Evolutionary conservation across 2,113 vertebrate genomes (phyloP).

Genomic region (Tychaedon coryphoeus): DNA sequence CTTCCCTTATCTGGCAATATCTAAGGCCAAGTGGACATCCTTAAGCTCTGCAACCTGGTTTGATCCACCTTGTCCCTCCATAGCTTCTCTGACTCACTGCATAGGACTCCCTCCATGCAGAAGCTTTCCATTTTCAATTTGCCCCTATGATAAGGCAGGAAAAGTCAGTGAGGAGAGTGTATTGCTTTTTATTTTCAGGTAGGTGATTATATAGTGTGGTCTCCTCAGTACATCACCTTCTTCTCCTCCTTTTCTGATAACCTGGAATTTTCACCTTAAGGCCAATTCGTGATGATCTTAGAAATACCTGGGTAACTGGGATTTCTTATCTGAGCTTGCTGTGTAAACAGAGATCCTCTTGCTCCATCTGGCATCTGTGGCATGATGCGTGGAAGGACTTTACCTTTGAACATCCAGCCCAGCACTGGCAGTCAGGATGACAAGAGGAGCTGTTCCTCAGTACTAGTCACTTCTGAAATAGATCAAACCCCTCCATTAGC

Average conservation of each 20-base stretch:
- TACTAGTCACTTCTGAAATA: neutral
- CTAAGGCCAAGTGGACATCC: neutral
- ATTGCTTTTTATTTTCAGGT: neutral
- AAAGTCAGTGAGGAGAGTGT: neutral
- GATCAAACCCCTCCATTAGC: neutral
- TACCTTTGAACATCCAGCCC: neutral
- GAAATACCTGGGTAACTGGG: neutral
- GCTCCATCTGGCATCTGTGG: neutral
- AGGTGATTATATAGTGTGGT: neutral
- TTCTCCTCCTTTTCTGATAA: neutral
- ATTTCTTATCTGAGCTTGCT: neutral
- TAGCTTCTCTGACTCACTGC: neutral
- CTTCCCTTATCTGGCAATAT: rapidly evolving
- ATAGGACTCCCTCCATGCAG: neutral
- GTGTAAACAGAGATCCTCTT: neutral
- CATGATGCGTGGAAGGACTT: neutral
- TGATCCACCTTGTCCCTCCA: neutral
- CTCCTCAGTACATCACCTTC: neutral
- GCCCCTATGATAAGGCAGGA: neutral
- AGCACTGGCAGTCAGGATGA: too few species aligned
- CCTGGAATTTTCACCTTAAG: neutral
- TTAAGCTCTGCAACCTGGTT: neutral
- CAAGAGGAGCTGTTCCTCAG: neutral
- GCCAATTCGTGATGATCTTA: neutral
- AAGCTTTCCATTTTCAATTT: neutral